These are phyloP conservation scores for Semibalanus balanoides DNA, from an alignment of 1,140 invertebrate genomes.

Conservation along the genomic window DNA sequence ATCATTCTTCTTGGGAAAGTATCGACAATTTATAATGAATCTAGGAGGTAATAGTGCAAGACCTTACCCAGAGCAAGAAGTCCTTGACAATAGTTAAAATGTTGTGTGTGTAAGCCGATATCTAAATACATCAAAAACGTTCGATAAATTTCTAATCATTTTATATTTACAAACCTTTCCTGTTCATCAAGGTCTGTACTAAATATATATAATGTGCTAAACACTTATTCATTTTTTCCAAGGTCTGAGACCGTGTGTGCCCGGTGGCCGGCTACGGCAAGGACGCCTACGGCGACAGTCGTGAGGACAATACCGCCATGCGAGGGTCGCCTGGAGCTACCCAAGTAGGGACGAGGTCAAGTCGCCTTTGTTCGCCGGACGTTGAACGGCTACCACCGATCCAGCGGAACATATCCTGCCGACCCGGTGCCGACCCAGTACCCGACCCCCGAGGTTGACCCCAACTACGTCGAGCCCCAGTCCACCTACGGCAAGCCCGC, in stretches of 20 bases:
- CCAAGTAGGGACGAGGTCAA: background rate
- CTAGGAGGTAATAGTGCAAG: too few relatives aligned
- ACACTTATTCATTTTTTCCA: background rate
- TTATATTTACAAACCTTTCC: too few relatives aligned
- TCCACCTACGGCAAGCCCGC: background rate
- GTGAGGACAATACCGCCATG: background rate
- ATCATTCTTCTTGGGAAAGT: too few relatives aligned
- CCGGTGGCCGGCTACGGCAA: background rate
- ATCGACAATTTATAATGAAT: too few relatives aligned
- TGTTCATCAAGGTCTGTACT: too few relatives aligned
- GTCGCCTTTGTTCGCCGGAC: background rate
- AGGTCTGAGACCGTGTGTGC: background rate
- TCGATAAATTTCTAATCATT: too few relatives aligned
- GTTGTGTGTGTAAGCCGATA: too few relatives aligned
- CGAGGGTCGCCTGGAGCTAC: background rate
- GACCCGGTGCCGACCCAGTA: background rate
- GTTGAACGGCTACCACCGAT: background rate
- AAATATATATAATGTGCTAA: too few relatives aligned
- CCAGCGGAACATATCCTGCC: background rate
- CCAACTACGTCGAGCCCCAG: background rate
- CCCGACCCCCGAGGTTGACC: background rate
- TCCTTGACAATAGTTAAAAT: too few relatives aligned
- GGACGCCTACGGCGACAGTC: background rate
- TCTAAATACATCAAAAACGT: too few relatives aligned
- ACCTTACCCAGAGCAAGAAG: too few relatives aligned